phyloP scores from a whole-genome alignment of 2,113 vertebrate species.

The Plotosus lineatus region DNA sequence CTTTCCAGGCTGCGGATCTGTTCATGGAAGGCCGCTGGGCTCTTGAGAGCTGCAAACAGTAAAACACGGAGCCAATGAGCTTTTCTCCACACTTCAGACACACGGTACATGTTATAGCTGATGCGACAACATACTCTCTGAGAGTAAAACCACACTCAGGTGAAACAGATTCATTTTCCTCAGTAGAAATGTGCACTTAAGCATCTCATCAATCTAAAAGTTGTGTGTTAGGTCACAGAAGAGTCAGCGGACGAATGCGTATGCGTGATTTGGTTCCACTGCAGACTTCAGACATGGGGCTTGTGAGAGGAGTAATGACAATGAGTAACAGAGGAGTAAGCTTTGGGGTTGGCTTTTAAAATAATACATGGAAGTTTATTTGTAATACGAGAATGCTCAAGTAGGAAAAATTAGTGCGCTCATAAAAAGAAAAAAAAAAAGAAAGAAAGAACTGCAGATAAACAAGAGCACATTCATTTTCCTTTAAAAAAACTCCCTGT shows the following conservation, averaged over 20 bases:
- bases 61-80: slow-evolving; percentile 18
- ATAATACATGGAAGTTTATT: neutral
- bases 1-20: slow-evolving; percentile 98
- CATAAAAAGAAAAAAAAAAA: neutral
- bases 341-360: neutral
- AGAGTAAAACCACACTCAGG: neutral
- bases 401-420: neutral
- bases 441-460: neutral
- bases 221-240: neutral
- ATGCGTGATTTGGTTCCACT: neutral
- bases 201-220: slow-evolving; percentile 24
- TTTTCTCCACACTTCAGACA: slow-evolving; percentile 34
- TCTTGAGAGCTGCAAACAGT: slow-evolving; percentile 86
- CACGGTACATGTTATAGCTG: neutral
- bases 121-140: neutral
- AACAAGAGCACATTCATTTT: neutral
- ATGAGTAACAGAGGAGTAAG: slow-evolving; percentile 16
- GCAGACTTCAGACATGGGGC: neutral
- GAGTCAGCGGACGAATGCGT: neutral
- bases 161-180: slow-evolving; percentile 5
- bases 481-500: neutral
- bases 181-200: slow-evolving; percentile 1
- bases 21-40: slow-evolving; percentile 96
- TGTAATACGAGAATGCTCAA: neutral
- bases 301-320: slow-evolving; percentile 1